Conservation (phyloP, 2,113 vertebrate species). For the Cyphomyrus discorhynchus region DNA sequence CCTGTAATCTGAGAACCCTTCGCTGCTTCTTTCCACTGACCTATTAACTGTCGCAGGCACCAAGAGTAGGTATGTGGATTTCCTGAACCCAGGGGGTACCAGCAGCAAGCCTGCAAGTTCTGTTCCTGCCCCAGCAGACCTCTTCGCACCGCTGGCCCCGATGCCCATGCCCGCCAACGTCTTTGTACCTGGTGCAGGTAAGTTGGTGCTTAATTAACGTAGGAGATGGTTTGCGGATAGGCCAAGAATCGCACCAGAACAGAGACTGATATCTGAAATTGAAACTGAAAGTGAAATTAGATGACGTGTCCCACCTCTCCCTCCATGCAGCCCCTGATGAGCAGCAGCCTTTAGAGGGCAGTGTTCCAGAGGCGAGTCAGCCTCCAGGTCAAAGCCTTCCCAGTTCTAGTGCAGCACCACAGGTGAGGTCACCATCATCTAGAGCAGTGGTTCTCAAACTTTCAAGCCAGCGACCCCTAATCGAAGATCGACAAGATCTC, state of each 20-base stretch:
- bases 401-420: slow-evolving; percentile 38
- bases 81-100: slow-evolving; percentile 75
- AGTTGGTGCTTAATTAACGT: background rate
- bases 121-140: slow-evolving; percentile 71
- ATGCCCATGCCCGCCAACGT: slow-evolving; percentile 79
- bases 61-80: slow-evolving; percentile 82
- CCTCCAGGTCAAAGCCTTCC: slow-evolving; percentile 51
- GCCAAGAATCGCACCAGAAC: background rate
- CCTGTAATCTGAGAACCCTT: background rate
- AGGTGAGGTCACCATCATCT: slow-evolving; percentile 45
- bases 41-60: slow-evolving; percentile 52
- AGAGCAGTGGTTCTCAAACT: background rate
- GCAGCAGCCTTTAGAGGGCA: slow-evolving; percentile 64
- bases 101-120: slow-evolving; percentile 54
- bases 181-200: slow-evolving; percentile 81
- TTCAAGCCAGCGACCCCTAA: no score
- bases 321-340: slow-evolving; percentile 63
- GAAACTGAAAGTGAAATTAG: background rate
- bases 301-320: background rate
- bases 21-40: background rate
- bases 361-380: slow-evolving; percentile 43
- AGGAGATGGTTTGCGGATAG: background rate
- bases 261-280: background rate
- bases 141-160: slow-evolving; percentile 88
- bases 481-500: no score